Percentiles rank a stretch among this genome's conserved stretches.
These are phyloP conservation scores for Sphyrna mokarran DNA, from an alignment of 2,113 vertebrate species.

Conservation along the genomic window DNA sequence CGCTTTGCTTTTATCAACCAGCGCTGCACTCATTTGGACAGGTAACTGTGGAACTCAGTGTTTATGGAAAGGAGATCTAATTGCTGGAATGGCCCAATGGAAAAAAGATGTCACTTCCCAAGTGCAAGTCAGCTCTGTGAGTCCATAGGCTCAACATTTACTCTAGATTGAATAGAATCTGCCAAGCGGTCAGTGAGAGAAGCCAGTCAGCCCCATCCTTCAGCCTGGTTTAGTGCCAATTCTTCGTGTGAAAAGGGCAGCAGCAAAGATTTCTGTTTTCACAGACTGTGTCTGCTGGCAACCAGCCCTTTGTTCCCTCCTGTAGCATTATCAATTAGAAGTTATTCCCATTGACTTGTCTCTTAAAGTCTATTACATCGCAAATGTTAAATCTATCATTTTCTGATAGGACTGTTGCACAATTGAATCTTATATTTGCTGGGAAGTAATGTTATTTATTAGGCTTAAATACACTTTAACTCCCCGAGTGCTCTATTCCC, in stretches of 20 bases:
- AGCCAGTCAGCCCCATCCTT: not conserved
- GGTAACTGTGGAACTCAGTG: not conserved
- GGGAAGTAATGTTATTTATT: not conserved
- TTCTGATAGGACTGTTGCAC: not conserved
- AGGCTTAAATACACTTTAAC: not conserved
- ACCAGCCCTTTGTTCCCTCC: not conserved
- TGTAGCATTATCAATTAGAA: not conserved
- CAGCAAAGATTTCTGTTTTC: not conserved
- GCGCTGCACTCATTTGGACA: not conserved
- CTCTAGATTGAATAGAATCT: not conserved
- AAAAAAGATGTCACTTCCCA: not conserved
- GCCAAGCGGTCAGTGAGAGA: slow-evolving; percentile 1
- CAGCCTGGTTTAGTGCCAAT: not conserved
- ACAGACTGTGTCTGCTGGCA: not conserved
- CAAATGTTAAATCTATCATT: not conserved
- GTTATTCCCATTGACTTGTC: not conserved
- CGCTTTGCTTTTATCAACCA: not conserved
- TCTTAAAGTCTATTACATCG: not conserved
- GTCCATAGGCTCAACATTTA: not conserved
- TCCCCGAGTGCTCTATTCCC: too few relatives aligned
- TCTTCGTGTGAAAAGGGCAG: not conserved
- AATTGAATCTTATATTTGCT: not conserved
- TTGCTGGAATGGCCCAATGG: not conserved
- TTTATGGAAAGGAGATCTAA: slow-evolving; percentile 17
- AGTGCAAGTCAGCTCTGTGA: not conserved